A percentile compares a stretch with the other conserved stretches of the same genome.
Evolutionary conservation across 2,797 vertebrate genomes (phyloP).

Genomic region (Phrynocephalus guinanensis): DNA sequence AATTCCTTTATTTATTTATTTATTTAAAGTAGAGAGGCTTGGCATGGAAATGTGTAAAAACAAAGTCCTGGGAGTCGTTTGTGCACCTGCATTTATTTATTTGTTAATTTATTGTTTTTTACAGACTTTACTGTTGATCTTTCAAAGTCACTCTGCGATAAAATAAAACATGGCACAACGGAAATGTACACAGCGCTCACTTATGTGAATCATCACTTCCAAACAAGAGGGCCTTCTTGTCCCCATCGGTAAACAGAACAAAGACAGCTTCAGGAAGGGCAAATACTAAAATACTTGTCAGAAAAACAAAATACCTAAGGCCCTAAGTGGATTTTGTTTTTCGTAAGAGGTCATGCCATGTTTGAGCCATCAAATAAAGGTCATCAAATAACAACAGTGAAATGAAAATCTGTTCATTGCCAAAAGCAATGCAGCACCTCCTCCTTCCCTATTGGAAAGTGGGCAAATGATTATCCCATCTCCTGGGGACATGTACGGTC

Average conservation of each 20-base stretch:
- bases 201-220: neutral
- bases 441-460: neutral
- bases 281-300: neutral
- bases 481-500: neutral
- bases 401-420: neutral
- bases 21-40: neutral
- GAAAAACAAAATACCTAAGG: neutral
- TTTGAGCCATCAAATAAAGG: slow-evolving; percentile 8
- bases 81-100: neutral
- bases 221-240: neutral
- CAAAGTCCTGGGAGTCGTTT: slow-evolving; percentile 11
- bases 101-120: neutral
- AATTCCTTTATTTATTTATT: slow-evolving; percentile 14
- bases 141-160: slow-evolving; percentile 5
- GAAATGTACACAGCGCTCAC: neutral
- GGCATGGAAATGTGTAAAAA: slow-evolving; percentile 16
- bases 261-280: neutral
- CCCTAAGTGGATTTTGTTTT: neutral
- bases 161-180: slow-evolving; percentile 9
- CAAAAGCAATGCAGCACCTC: neutral
- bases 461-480: neutral
- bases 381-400: slow-evolving; percentile 3
- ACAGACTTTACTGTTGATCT: slow-evolving; percentile 22
- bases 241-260: neutral
- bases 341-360: neutral